phyloP scores from a whole-genome alignment of 2,888 invertebrate genomes.

The Drosophila kanekoi region DNA sequence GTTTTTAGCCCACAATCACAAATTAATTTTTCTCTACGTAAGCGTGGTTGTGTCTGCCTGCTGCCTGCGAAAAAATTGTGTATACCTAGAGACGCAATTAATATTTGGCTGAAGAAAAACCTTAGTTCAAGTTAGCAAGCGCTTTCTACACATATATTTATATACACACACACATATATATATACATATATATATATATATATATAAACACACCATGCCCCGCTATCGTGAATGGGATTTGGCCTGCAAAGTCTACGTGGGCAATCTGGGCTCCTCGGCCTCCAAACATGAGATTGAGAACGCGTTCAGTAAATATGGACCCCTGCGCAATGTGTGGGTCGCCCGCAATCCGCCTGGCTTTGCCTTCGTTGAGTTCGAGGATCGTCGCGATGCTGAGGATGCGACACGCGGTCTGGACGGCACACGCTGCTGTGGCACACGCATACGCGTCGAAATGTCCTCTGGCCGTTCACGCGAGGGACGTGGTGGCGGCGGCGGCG shows the following conservation, averaged over 20 bases:
- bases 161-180: background rate
- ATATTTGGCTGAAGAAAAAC: conserved; percentile 23
- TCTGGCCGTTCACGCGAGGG: conserved; percentile 93
- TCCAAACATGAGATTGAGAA: conserved; percentile 94
- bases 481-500: conserved; percentile 86
- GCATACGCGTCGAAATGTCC: conserved; percentile 97
- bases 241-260: conserved; percentile 95
- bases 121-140: conserved; percentile 8
- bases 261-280: conserved; percentile 94
- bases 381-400: conserved; percentile 93
- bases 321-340: conserved; percentile 95
- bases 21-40: conserved; percentile 47
- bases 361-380: conserved; percentile 95
- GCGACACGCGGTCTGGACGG: conserved; percentile 92
- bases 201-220: conserved; percentile 74
- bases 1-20: conserved; percentile 17
- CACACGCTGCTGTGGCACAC: conserved; percentile 94
- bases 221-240: conserved; percentile 91
- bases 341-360: conserved; percentile 96
- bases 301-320: conserved; percentile 93
- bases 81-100: conserved; percentile 53
- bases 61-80: conserved; percentile 44
- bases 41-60: conserved; percentile 48
- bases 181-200: background rate
- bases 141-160: background rate